phyloP scores from a whole-genome alignment of 23 tunicate genomes.

The Phallusia fumigata region DNA sequence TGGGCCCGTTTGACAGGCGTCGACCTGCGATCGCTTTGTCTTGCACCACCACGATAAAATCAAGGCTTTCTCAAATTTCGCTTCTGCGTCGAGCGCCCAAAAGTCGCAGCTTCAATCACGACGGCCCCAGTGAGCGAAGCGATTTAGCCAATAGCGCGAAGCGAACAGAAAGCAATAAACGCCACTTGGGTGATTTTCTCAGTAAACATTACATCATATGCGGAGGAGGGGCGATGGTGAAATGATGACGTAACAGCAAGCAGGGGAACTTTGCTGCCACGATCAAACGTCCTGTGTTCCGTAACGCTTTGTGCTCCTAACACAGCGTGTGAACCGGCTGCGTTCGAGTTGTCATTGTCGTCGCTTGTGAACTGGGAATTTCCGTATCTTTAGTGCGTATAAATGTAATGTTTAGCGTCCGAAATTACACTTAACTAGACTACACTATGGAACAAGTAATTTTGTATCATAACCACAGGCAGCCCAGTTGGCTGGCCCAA shows the following conservation, averaged over 20 bases:
- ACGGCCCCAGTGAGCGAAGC: not conserved
- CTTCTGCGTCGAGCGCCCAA: not conserved
- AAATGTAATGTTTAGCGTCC: no score
- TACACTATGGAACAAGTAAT: no score
- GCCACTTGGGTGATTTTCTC: slow-evolving; percentile 3
- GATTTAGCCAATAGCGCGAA: not conserved
- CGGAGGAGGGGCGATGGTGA: not conserved
- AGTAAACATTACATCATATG: not conserved
- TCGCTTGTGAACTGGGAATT: no score
- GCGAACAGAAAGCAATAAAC: not conserved
- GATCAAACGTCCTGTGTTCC: no score
- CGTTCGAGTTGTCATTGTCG: no score
- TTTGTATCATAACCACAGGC: no score
- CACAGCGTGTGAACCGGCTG: no score
- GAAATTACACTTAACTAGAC: no score
- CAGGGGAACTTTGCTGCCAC: not conserved
- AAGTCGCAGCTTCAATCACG: not conserved
- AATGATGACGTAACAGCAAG: not conserved
- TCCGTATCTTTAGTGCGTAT: no score
- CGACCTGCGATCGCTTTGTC: not conserved
- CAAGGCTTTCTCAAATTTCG: not conserved
- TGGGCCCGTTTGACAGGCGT: not conserved
- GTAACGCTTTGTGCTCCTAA: no score
- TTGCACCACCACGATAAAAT: slow-evolving; percentile 8
- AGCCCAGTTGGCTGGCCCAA: no score